A percentile compares a stretch with the other conserved stretches of the same genome.
Conservation (phyloP, 2,113 vertebrate genomes). For the human (Homo sapiens) region DNA sequence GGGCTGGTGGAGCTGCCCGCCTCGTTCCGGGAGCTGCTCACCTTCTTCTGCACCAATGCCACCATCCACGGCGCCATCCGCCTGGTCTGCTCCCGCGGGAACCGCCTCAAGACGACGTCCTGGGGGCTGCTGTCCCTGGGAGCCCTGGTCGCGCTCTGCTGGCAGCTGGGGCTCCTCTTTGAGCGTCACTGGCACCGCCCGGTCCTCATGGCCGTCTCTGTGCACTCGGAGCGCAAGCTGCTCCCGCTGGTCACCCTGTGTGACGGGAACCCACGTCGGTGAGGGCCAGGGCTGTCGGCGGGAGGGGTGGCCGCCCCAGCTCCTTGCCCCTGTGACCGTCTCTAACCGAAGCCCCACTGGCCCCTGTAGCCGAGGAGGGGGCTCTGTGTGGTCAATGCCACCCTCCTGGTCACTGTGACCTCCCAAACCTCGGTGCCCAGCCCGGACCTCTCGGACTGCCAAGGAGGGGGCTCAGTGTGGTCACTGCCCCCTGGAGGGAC, state of each 20-base stretch:
- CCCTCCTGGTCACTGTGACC: background rate
- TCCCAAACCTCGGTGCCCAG: background rate
- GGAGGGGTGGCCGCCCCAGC: background rate
- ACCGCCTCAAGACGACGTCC: slow-evolving; percentile 73
- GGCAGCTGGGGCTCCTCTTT: slow-evolving; percentile 80
- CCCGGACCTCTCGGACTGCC: background rate
- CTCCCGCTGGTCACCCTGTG: slow-evolving; percentile 84
- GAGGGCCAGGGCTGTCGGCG: background rate
- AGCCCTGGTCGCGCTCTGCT: slow-evolving; percentile 78
- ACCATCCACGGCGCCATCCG: slow-evolving; percentile 83
- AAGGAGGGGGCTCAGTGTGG: background rate
- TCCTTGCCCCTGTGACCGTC: background rate
- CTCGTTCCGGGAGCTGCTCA: slow-evolving; percentile 83
- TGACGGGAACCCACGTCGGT: slow-evolving; percentile 82
- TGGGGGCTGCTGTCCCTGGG: slow-evolving; percentile 82
- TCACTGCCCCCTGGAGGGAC: background rate
- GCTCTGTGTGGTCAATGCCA: no score
- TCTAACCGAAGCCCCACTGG: background rate
- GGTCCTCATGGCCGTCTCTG: slow-evolving; percentile 61
- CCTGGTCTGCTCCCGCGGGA: slow-evolving; percentile 76
- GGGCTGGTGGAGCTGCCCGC: slow-evolving; percentile 77
- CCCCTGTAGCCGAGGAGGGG: background rate
- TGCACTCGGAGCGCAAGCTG: slow-evolving; percentile 76
- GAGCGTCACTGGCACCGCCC: slow-evolving; percentile 80
- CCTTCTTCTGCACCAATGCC: slow-evolving; percentile 84